Evolutionary conservation across 2,113 vertebrate species (phyloP).

Genomic region (Chaetodon auriga): DNA sequence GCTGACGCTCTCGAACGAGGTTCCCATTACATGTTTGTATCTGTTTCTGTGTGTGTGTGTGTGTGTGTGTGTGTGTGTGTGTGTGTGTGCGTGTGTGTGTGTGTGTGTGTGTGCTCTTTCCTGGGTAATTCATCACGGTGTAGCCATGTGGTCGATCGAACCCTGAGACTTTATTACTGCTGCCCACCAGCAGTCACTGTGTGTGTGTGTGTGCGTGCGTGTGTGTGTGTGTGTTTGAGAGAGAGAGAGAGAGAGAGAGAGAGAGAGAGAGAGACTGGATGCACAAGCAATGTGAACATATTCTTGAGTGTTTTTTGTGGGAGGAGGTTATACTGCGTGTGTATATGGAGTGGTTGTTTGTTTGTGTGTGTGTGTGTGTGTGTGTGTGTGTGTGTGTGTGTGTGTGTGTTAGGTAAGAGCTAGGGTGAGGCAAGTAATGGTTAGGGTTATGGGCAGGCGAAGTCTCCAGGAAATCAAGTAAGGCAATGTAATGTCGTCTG

Average conservation of each 20-base stretch:
- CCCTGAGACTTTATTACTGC: slow-evolving; percentile 64
- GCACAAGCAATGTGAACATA: no score
- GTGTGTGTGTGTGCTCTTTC: slow-evolving; percentile 51
- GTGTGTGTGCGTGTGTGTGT: neutral
- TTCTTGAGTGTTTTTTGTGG: no score
- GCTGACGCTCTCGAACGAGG: neutral
- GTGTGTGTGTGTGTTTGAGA: slow-evolving; percentile 64
- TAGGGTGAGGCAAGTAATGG: no score
- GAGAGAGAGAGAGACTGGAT: no score
- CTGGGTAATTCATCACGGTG: slow-evolving; percentile 83
- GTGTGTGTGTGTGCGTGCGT: slow-evolving; percentile 41
- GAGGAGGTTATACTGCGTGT: neutral
- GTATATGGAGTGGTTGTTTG: no score
- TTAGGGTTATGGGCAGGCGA: no score
- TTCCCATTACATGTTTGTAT: slow-evolving; percentile 5
- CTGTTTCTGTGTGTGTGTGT: slow-evolving; percentile 35
- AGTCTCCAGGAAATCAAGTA: no score
- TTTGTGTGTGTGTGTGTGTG: no score
- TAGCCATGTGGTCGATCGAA: slow-evolving; percentile 53
- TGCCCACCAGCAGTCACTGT: slow-evolving; percentile 60
- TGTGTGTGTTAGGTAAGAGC: slow-evolving; percentile 14
- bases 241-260: neutral
- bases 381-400: neutral
- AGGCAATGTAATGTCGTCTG: no score
- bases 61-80: slow-evolving; percentile 13